Base-by-base conservation (phyloP, 2,113 vertebrate species). In the Phalacrocorax pelagicus region DNA sequence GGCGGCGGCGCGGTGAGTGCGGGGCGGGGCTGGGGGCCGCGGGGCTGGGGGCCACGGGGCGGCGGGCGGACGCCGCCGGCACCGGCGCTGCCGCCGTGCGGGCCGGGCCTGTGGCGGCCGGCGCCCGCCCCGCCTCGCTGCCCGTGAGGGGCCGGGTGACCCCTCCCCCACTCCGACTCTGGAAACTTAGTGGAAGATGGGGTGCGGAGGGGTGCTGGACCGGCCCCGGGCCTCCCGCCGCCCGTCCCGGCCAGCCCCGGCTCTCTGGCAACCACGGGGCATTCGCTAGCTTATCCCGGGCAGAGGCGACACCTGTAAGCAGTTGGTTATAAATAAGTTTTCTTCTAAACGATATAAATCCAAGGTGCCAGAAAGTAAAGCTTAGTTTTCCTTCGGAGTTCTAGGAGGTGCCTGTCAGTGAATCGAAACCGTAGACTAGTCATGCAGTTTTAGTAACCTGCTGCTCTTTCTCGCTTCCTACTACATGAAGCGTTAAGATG, bases 381-480 rank as follows among this genome's bases (percentile, higher is more conserved):
- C 34, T 49, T 20, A 12, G 21, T 49, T 78, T 81, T 20, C 8
- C 4, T 30, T 36, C 9, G 30, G 27, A 49, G 14, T 11, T 62
- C 3, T 27, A 15, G 55, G 34, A 21, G 6, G 8, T 59, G 15
- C 27, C 18, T 18, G 11, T 12, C 34, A 6, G 21, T 42, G 32
- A 51, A 30, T 5, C 1, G 7, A 51, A 59, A 11, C 11, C 1
- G 1, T 10, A 21, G 29, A 10, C 11, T 46, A 52, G 5, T 1
- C 2, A 0, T 5, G 19, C 62, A 13, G 4, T 36, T 86, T 14
- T 52, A 42, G 0, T 27, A 24, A 59, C 38, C 26, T 42, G 1
- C 4, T 17, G 5, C 23, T 16, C 7, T 26, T 75, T 79, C 40
- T 6, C 0, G 44, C 9, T 70, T 66, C 16, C 10, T 6, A 1